Conservation (phyloP, 2,888 invertebrate species). For the Choristoneura rosaceana region DNA sequence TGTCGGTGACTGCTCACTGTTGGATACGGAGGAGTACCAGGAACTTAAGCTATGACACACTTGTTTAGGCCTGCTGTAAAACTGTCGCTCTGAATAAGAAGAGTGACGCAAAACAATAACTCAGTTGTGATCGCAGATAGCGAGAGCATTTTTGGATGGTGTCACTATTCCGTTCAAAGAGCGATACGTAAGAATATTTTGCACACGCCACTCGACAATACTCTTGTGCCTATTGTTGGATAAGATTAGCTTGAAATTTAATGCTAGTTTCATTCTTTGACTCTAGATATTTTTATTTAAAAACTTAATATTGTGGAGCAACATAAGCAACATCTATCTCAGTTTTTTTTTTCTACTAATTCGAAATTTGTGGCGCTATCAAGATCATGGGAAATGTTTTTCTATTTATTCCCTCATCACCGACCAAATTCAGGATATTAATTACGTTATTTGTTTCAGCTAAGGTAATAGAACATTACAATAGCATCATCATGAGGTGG, state of each 20-base stretch:
- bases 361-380: too few species aligned
- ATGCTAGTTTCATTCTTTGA: not conserved
- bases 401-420: too few species aligned
- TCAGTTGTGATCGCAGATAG: not conserved
- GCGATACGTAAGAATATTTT: not conserved
- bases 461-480: too few species aligned
- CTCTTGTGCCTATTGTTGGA: not conserved
- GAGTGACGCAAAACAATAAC: not conserved
- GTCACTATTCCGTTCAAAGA: conserved; percentile 1
- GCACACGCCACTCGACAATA: conserved; percentile 4
- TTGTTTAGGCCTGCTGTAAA: conserved; percentile 37
- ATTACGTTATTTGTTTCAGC: too few species aligned
- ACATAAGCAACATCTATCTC: too few species aligned
- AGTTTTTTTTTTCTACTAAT: too few species aligned
- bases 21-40: not conserved
- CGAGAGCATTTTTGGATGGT: not conserved
- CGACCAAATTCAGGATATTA: too few species aligned
- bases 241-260: not conserved
- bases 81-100: not conserved
- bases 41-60: conserved; percentile 20
- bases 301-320: too few species aligned
- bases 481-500: too few species aligned
- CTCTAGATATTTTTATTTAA: too few species aligned
- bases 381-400: too few species aligned
- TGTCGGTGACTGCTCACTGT: conserved; percentile 43